Base-by-base conservation (phyloP, 2,113 vertebrate species). In the Mus musculus region DNA sequence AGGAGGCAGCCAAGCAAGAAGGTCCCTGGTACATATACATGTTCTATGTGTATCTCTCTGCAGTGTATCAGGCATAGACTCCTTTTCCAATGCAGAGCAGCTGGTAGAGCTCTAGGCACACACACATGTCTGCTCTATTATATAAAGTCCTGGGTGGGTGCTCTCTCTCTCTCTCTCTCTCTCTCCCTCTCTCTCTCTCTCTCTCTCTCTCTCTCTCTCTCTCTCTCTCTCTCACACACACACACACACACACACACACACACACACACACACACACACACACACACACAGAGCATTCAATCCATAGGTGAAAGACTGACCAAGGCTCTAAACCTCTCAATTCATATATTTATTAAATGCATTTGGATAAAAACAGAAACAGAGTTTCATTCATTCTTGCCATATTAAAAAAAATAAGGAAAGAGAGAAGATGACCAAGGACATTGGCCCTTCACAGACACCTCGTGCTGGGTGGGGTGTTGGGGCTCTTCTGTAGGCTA, bases 11-110 rank as follows among this genome's bases (percentile, higher is more conserved):
- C 96, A 97, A 97, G 72, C 12, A 39, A 95, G 89, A 0, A 0
- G 33, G 72, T 61, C 61, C 97, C 93, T 95, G 94, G 96, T 97
- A 81, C 22, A 89, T 93, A 90, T 96, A 91, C 39, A 82, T 59
- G 72, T 96, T 98, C 95, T 96, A 22, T 94, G 81, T 0, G 0
- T 95, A 97, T 95, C 89, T 78, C 94, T 95, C 95, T 33, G 14
- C 0, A 0, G 94, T 95, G 94, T 7, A 10, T 49, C 98, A 97
- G 96, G 24, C 46, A 87, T 42, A 81, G 1, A 0, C 4, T 89
- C 86, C 73, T 22, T 24, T 92, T 84, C 28, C 72, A 67, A 80
- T 76, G 26, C 4, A 0, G 75, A 95, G 90, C 67, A 17, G 96
- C 77, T 73, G n/a, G 54, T 85, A 93, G 97, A 90, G 92, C 95